Evolutionary conservation across 2,888 invertebrate species (phyloP).

Genomic region (Phortica magna): DNA sequence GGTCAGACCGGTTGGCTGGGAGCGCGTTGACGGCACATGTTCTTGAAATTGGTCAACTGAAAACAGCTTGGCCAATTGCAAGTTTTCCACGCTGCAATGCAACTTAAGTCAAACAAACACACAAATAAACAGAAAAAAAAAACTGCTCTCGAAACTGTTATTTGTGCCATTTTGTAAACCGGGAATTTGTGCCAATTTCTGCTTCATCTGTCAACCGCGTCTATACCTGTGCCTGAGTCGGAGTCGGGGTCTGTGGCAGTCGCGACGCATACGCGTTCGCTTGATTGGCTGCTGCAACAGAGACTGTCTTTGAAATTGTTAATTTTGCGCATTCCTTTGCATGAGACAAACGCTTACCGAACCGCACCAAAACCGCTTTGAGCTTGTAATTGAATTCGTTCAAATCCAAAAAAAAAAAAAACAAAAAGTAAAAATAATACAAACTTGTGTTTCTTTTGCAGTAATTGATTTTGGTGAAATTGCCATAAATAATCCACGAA

Average conservation of each 20-base stretch:
- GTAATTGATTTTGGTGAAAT: constrained; percentile 56
- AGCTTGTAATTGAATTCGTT: constrained; percentile 3
- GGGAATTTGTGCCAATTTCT: constrained; percentile 67
- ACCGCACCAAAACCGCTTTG: not conserved
- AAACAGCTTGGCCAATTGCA: constrained; percentile 19
- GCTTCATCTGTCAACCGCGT: constrained; percentile 9
- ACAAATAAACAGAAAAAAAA: not conserved
- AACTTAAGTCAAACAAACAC: not conserved
- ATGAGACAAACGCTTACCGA: no score
- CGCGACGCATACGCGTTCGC: no score
- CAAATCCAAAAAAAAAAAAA: not conserved
- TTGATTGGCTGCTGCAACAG: constrained; percentile 41
- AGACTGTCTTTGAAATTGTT: constrained; percentile 33
- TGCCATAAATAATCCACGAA: constrained; percentile 38
- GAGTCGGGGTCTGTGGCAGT: no score
- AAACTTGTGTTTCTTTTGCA: not conserved
- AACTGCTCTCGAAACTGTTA: constrained; percentile 62
- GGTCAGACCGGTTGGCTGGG: not conserved
- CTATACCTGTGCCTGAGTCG: no score
- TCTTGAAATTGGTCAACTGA: constrained; percentile 34
- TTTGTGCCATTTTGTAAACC: constrained; percentile 64
- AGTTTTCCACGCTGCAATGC: not conserved
- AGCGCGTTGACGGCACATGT: constrained; percentile 40
- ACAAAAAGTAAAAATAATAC: not conserved
- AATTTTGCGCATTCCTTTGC: no score